Evolutionary conservation across 2,797 vertebrate genomes (phyloP), one percentile per base, ranked within the genome.

Genomic region (Sebastes matsubarae): DNA sequence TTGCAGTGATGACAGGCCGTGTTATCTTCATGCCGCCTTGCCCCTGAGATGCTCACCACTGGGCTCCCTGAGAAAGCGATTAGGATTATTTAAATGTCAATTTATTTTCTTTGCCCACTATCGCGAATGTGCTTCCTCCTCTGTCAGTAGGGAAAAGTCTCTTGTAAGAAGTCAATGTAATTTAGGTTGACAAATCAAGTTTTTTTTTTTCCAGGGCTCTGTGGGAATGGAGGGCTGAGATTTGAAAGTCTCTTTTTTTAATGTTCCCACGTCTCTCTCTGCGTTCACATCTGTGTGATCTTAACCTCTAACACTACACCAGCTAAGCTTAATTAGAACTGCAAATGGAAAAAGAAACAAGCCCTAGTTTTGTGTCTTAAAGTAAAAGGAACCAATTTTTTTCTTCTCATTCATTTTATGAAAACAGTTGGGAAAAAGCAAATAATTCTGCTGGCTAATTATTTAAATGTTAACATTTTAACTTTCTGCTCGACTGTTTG

Each of bases 41-140:
- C 79, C 84, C 72, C 87, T 57, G 82, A 93, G 87, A 92, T 85
- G 32, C 82, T 79, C 80, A 75, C 85, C 75, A 68, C 73, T 73
- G 72, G 54, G 83, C 66, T 85, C 73, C 71, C 64, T 14, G 65
- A 70, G 52, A 89, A 85, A 89, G 64, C 13, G 81, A 93, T 93
- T 90, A 88, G 77, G 86, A 88, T 92, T 92, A 90, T 92, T 92
- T 89, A 87, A 93, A 93, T 87, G 88, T 88, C 72, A 84, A 75
- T 91, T 91, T 90, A 87, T 88, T 87, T 90, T 77, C 66, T 65
- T 87, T 66, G 13, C 79, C 83, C 54, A 80, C 89, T 87, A 90
- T 91, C 76, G 2, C 7, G 16, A 71, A 78, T 46, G 61, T 54
- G 58, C 74, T 59, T 72, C 50, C 13, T 64, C n/a, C 27, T 83